These are phyloP conservation scores for Ceramica pisi DNA, from an alignment of 2,888 invertebrate species.

Conservation along the genomic window DNA sequence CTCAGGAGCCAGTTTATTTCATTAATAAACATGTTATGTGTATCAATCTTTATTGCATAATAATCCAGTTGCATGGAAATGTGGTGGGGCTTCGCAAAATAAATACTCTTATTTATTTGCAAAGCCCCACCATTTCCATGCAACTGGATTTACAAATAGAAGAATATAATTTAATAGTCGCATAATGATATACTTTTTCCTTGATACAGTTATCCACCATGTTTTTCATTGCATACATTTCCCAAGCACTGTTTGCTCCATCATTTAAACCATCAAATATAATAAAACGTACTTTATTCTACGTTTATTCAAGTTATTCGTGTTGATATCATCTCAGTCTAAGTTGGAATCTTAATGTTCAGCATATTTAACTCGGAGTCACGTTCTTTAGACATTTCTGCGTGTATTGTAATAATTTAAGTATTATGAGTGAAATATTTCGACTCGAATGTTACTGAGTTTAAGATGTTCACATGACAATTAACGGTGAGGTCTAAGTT, in stretches of 20 bases:
- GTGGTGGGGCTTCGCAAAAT: too few species aligned
- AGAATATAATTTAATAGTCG: neutral
- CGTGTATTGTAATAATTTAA: slow-evolving; percentile 56
- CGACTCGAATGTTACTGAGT: slow-evolving; percentile 42
- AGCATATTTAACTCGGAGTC: slow-evolving; percentile 64
- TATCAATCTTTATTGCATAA: too few species aligned
- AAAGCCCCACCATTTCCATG: neutral
- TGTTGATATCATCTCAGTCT: slow-evolving; percentile 66
- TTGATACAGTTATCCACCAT: slow-evolving; percentile 23
- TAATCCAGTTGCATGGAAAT: too few species aligned
- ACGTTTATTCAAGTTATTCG: slow-evolving; percentile 59
- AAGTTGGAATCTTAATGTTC: slow-evolving; percentile 67
- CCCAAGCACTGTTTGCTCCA: slow-evolving; percentile 45
- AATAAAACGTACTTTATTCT: slow-evolving; percentile 55
- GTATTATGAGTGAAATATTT: slow-evolving; percentile 52
- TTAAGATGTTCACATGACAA: slow-evolving; percentile 50
- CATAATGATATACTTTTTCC: neutral
- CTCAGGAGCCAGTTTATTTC: neutral
- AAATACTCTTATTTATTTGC: neutral
- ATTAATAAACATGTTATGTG: neutral
- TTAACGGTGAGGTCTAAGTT: slow-evolving; percentile 20
- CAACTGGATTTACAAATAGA: neutral
- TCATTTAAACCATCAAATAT: slow-evolving; percentile 59
- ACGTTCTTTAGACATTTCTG: slow-evolving; percentile 61
- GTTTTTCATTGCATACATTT: slow-evolving; percentile 40